phyloP scores from a whole-genome alignment of 1,140 invertebrate genomes.

The Nylanderia fulva region DNA sequence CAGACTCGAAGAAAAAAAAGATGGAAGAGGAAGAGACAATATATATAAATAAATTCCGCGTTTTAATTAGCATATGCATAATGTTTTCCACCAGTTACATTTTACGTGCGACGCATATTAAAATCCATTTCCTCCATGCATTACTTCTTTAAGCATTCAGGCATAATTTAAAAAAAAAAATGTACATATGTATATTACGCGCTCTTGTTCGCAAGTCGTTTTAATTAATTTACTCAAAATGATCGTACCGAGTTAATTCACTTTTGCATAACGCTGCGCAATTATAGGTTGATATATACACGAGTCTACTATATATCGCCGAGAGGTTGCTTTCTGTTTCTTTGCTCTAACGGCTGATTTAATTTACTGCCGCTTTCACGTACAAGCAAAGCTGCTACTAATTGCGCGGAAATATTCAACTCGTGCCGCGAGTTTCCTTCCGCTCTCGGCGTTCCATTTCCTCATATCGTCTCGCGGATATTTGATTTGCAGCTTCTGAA shows the following conservation, averaged over 20 bases:
- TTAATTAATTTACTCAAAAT: not conserved
- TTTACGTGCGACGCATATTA: not conserved
- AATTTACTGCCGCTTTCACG: conserved; percentile 77
- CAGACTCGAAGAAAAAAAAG: too few species aligned
- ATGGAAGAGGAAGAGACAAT: not conserved
- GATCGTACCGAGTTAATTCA: conserved; percentile 43
- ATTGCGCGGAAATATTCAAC: conserved; percentile 73
- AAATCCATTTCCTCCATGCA: not conserved
- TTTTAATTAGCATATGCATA: not conserved
- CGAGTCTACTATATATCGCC: conserved; percentile 5
- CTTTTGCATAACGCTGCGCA: conserved; percentile 43
- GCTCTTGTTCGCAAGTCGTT: not conserved
- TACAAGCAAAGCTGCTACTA: conserved; percentile 65
- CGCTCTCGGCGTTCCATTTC: conserved; percentile 62
- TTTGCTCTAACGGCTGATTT: conserved; percentile 73
- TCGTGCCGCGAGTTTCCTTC: conserved; percentile 60
- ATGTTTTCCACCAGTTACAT: not conserved
- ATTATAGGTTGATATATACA: conserved; percentile 40
- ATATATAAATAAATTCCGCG: not conserved
- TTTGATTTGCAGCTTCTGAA: conserved; percentile 23
- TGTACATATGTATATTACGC: too few species aligned
- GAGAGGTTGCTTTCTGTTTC: conserved; percentile 66
- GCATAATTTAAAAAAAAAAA: not conserved
- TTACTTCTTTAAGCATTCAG: not conserved
- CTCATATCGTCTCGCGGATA: conserved; percentile 62